phyloP scores from a whole-genome alignment of 1,140 invertebrate genomes.

The Pararge aegeria region DNA sequence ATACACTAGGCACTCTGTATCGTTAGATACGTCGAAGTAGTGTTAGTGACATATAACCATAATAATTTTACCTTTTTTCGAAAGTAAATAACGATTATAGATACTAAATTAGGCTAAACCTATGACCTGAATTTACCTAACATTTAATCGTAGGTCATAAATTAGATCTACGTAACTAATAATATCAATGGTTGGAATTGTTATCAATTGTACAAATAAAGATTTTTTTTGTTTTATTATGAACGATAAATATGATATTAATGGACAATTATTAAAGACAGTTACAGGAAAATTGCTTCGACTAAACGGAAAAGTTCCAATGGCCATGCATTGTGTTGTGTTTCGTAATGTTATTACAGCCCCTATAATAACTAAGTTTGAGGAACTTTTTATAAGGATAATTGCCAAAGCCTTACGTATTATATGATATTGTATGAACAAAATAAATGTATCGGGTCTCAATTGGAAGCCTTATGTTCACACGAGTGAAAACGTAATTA shows the following conservation, averaged over 20 bases:
- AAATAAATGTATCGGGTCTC: background rate
- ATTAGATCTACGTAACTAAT: no score
- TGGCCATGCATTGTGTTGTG: background rate
- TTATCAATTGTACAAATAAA: no score
- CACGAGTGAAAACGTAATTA: background rate
- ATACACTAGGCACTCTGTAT: no score
- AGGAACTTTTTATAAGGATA: background rate
- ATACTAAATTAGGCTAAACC: no score
- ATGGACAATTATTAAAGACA: background rate
- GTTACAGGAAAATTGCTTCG: background rate
- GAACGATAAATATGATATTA: background rate
- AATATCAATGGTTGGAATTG: no score
- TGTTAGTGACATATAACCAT: no score
- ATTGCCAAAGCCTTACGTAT: background rate
- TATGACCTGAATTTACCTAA: no score
- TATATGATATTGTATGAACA: background rate
- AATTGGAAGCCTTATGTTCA: background rate
- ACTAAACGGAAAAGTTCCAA: slow-evolving; percentile 3
- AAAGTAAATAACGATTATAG: no score
- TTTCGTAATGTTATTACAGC: background rate
- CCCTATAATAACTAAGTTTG: background rate
- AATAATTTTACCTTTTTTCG: no score
- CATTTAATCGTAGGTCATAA: no score
- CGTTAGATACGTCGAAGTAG: no score
- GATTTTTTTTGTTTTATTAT: background rate